A percentile compares a stretch with the other conserved stretches of the same genome.
Conservation (phyloP, 1,140 invertebrate genomes). For the Temnothorax curvispinosus region DNA sequence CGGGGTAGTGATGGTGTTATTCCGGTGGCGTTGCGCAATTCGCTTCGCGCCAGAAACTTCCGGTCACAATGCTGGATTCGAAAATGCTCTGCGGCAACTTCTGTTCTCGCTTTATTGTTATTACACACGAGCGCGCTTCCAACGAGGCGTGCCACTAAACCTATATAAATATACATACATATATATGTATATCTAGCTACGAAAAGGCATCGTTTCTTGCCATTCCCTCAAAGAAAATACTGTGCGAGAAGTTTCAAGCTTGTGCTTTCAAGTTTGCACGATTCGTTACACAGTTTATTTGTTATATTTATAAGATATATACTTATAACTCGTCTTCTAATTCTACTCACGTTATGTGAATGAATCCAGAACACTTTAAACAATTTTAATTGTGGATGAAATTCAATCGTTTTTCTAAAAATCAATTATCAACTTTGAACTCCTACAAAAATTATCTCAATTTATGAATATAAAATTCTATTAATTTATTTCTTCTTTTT, state of each 20-base stretch:
- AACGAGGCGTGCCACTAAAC: slow-evolving; percentile 52
- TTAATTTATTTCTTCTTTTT: slow-evolving; percentile 4
- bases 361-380: neutral
- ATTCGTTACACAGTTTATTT: slow-evolving; percentile 20
- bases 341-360: neutral
- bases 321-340: neutral
- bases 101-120: slow-evolving; percentile 68
- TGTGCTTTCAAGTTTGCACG: slow-evolving; percentile 1
- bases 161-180: neutral
- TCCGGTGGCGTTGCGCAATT: slow-evolving; percentile 67
- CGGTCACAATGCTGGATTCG: slow-evolving; percentile 51
- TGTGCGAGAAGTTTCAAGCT: neutral
- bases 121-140: slow-evolving; percentile 45
- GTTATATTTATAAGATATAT: neutral
- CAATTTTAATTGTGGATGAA: neutral
- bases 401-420: neutral
- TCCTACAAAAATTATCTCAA: neutral
- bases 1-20: slow-evolving; percentile 45
- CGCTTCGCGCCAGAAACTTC: slow-evolving; percentile 66
- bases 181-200: neutral
- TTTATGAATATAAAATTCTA: neutral
- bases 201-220: slow-evolving; percentile 26
- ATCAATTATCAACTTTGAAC: neutral
- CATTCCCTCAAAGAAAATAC: slow-evolving; percentile 1
- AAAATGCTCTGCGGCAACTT: slow-evolving; percentile 68